Conservation (phyloP, 2,888 invertebrate species). For the Watsonalla binaria region DNA sequence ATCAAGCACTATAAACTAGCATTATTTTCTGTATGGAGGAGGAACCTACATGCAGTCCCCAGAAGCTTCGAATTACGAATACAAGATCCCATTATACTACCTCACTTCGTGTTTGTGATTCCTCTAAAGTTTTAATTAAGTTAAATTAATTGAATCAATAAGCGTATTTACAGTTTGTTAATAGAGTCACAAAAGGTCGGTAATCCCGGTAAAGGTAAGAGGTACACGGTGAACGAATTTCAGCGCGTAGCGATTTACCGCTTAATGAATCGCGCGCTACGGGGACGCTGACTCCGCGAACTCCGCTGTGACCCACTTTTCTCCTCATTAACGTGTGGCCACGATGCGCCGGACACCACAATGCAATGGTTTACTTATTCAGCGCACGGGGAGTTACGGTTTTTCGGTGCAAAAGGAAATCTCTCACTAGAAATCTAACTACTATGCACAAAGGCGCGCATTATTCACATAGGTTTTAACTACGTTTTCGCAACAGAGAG, state of each 20-base stretch:
- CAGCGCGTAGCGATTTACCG: slow-evolving; percentile 18
- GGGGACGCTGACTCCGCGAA: slow-evolving; percentile 22
- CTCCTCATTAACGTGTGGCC: slow-evolving; percentile 64
- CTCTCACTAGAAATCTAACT: slow-evolving; percentile 12
- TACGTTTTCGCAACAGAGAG: background rate
- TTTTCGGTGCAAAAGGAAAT: slow-evolving; percentile 25
- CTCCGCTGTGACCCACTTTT: slow-evolving; percentile 45
- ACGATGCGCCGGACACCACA: slow-evolving; percentile 52
- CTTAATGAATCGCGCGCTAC: slow-evolving; percentile 21
- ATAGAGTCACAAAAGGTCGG: background rate
- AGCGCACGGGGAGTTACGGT: slow-evolving; percentile 19
- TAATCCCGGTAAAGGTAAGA: background rate
- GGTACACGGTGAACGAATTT: slow-evolving; percentile 5
- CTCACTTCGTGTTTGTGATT: too few species aligned
- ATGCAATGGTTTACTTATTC: slow-evolving; percentile 57
- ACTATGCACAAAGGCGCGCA: slow-evolving; percentile 16
- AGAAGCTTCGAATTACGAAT: too few species aligned
- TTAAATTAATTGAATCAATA: background rate
- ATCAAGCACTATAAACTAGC: too few species aligned
- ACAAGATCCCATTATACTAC: too few species aligned
- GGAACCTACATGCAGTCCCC: too few species aligned
- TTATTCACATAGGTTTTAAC: slow-evolving; percentile 19
- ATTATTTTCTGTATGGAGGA: too few species aligned
- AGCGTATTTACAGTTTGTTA: background rate
- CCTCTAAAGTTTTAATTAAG: too few species aligned